Evolutionary conservation across 2,888 invertebrate genomes (phyloP).

Genomic region (Lamellibrachia satsuma): DNA sequence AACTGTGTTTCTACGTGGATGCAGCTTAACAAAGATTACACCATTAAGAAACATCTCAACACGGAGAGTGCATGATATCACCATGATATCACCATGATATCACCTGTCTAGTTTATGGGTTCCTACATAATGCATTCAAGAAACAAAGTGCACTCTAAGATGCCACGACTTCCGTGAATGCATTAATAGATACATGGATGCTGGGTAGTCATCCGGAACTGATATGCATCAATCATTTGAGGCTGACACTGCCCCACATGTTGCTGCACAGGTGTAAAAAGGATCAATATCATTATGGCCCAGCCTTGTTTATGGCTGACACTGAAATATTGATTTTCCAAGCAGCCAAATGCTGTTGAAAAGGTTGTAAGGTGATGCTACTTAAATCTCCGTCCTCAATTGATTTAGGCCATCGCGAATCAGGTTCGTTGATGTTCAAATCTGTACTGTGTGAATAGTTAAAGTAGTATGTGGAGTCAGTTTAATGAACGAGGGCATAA

Average conservation of each 20-base stretch:
- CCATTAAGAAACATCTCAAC: neutral
- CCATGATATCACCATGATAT: neutral
- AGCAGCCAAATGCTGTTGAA: neutral
- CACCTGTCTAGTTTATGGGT: neutral
- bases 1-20: too few species aligned
- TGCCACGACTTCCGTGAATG: neutral
- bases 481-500: too few species aligned
- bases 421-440: too few species aligned
- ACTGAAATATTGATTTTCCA: neutral
- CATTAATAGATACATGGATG: neutral
- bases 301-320: conserved; percentile 14
- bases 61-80: neutral
- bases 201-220: neutral
- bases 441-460: too few species aligned
- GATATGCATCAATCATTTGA: conserved; percentile 1
- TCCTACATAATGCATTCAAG: neutral
- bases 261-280: neutral
- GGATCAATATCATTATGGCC: neutral
- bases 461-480: too few species aligned
- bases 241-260: neutral
- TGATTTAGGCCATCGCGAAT: too few species aligned
- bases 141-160: neutral
- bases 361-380: neutral
- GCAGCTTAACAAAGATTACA: neutral
- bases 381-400: too few species aligned